Evolutionary conservation across 1,140 invertebrate genomes (phyloP).

Genomic region (Drosophila bipectinata): DNA sequence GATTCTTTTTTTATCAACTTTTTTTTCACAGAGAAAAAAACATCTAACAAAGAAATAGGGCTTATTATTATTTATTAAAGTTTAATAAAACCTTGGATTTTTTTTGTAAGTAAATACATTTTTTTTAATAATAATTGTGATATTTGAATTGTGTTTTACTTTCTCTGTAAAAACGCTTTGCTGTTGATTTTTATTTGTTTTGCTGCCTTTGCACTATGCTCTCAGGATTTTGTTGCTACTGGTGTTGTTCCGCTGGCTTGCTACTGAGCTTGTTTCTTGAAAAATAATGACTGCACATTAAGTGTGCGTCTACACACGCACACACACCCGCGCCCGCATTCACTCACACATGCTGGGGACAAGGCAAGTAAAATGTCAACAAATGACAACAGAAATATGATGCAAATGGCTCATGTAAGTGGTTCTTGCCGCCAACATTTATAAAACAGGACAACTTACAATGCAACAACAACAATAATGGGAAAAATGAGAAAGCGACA

Average conservation of each 20-base stretch:
- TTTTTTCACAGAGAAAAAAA: conserved; percentile 24
- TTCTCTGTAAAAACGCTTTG: conserved; percentile 37
- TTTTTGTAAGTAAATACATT: background rate
- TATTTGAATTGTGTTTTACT: background rate
- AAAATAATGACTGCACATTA: conserved; percentile 82
- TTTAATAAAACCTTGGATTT: too few species aligned
- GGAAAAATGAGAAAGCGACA: background rate
- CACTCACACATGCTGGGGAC: conserved; percentile 32
- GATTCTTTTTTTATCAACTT: conserved; percentile 34
- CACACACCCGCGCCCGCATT: conserved; percentile 31
- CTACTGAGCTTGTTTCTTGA: conserved; percentile 69
- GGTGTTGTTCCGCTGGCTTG: conserved; percentile 45
- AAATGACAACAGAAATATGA: conserved; percentile 82
- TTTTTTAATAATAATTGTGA: too few species aligned
- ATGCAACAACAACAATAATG: conserved; percentile 50
- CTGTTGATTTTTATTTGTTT: conserved; percentile 38
- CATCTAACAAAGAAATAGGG: too few species aligned
- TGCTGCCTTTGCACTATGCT: conserved; percentile 54
- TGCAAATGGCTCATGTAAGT: conserved; percentile 81
- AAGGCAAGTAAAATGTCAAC: conserved; percentile 77
- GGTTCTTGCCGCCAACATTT: conserved; percentile 72
- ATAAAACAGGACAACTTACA: conserved; percentile 72
- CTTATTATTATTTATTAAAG: too few species aligned
- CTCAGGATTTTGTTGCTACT: conserved; percentile 35
- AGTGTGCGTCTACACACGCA: conserved; percentile 62